A percentile compares a stretch with the other conserved stretches of the same genome.
Conservation (phyloP, 2,113 vertebrate species). For the Marmota monax region DNA sequence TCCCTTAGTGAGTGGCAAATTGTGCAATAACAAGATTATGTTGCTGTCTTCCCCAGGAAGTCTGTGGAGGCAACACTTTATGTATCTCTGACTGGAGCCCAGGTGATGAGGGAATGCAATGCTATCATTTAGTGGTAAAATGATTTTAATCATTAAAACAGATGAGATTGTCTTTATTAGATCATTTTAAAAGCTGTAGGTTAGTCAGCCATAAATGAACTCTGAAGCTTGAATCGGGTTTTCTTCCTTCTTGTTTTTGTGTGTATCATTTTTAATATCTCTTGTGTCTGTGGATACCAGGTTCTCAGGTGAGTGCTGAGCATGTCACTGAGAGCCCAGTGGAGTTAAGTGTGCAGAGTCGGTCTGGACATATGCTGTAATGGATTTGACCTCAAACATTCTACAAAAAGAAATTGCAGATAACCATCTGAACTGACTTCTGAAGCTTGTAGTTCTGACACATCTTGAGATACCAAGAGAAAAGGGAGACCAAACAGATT, state of each 20-base stretch:
- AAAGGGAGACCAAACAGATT: constrained; percentile 78
- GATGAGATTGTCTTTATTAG: background rate
- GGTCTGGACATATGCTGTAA: constrained; percentile 86
- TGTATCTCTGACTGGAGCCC: background rate
- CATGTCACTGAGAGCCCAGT: constrained; percentile 80
- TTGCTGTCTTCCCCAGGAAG: background rate
- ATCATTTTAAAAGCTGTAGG: constrained; percentile 44
- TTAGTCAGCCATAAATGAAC: constrained; percentile 21
- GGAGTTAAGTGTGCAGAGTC: constrained; percentile 88
- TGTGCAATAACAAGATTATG: constrained; percentile 56
- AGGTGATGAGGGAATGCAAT: constrained; percentile 39
- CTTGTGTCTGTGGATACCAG: constrained; percentile 82
- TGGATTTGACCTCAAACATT: constrained; percentile 89
- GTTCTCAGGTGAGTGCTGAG: constrained; percentile 83
- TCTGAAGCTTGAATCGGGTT: constrained; percentile 42
- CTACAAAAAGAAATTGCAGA: constrained; percentile 88
- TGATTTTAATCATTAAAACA: constrained; percentile 58
- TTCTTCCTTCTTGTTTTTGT: background rate
- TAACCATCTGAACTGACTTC: constrained; percentile 89
- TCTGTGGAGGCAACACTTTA: constrained; percentile 41
- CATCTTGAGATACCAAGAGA: constrained; percentile 76
- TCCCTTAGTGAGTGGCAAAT: constrained; percentile 38
- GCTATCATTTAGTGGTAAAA: constrained; percentile 33
- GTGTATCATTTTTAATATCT: constrained; percentile 81
- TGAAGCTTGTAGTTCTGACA: constrained; percentile 84